Evolutionary conservation across 2,888 invertebrate genomes (phyloP), one percentile per base, ranked within the genome.

Genomic region (Liopterus haemorrhoidalis): DNA sequence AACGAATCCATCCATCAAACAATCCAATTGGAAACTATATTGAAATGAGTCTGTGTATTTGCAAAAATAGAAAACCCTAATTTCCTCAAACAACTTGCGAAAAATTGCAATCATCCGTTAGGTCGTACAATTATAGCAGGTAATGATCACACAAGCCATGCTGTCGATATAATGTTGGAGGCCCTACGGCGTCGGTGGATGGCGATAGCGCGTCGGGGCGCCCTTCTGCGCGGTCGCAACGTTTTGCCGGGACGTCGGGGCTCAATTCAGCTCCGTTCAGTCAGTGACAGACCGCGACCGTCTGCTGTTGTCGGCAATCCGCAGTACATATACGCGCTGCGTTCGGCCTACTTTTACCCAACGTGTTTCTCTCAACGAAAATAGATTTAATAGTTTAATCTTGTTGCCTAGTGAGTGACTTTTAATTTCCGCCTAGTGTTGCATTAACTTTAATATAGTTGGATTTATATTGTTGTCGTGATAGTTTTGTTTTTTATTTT

Each of bases 211-310:
- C 6, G 12, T 36, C 42, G 35, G 8, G 27, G 18, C 14, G 27
- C 33, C n/a, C 36, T 15, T 39, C 19, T 45, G 39, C 45, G 45
- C 45, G 39, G 45, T 12, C 45, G 45, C 45, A 22, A 5, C 45
- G 33, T 45, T 45, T 45, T 45, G 45, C 45, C 45, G 45, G 45
- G 45, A 33, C 33, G 39, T 16, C 45, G 39, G 27, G 25, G 45
- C 45, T 45, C 45, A 45, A 45, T 45, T 45, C 45, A 45, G 45
- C 45, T 39, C 45, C 38, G 45, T 45, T 45, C 45, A 45, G 45
- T 45, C 39, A 12, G 42, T 42, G 42, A 19, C 21, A 38, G 39
- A 39, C 38, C 35, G 35, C 25, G 25, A 16, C 30, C 21, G 31
- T 30, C 38, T 31, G 37, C 37, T 11, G 38, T n/a, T n/a, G 32